Percentiles rank a stretch among this genome's conserved stretches.
Conservation (phyloP, 1,140 invertebrate species). For the Marisa cornuarietis region DNA sequence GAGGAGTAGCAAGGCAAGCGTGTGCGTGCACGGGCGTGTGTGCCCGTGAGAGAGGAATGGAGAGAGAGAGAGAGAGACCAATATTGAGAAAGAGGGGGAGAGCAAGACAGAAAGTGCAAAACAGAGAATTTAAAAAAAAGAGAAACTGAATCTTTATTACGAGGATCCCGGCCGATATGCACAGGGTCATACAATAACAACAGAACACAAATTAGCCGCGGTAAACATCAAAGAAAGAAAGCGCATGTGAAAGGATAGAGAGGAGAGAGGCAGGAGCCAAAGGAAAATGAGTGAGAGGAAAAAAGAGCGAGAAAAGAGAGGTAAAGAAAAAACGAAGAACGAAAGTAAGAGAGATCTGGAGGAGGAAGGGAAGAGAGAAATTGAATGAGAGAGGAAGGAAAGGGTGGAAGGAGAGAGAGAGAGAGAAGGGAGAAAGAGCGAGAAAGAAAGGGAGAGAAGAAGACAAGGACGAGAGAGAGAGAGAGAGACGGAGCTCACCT, state of each 20-base stretch:
- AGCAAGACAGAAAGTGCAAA: no score
- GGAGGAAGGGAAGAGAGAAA: background rate
- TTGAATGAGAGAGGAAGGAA: background rate
- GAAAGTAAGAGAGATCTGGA: background rate
- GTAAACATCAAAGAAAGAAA: no score
- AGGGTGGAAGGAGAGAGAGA: background rate
- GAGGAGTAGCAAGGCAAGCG: no score
- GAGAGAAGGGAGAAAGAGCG: background rate
- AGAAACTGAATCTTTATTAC: no score
- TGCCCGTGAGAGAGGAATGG: no score
- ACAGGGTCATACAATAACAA: background rate
- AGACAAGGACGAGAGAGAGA: background rate
- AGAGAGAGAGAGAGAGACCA: no score
- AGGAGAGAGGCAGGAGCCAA: background rate
- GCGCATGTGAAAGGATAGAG: background rate
- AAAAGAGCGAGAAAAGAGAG: background rate
- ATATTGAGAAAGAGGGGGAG: no score
- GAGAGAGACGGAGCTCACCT: constrained; percentile 66
- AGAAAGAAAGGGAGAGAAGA: background rate
- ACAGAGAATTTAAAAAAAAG: no score
- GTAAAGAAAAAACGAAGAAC: background rate
- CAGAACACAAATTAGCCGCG: background rate
- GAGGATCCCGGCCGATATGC: background rate
- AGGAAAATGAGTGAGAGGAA: background rate
- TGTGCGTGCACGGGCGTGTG: no score